Base-by-base conservation (phyloP, 2,888 invertebrate species). In the Macrosiphum euphorbiae region DNA sequence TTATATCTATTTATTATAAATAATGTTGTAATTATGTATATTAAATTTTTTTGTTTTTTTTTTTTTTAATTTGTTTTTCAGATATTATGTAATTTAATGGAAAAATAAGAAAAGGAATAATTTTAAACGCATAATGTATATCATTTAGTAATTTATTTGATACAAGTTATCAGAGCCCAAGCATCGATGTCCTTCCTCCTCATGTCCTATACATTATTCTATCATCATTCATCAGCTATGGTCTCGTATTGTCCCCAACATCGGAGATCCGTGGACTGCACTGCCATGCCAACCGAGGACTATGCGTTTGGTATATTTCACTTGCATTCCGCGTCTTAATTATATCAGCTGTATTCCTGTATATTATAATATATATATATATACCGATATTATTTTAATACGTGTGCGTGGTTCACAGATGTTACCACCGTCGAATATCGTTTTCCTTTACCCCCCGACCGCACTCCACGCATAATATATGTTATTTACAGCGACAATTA, bases 391-490 rank as follows among this genome's bases (percentile, higher is more conserved):
- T 78, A 78, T 35, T 78, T 78, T 35, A 78, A 78, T 78, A 67
- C 78, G 35, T 78, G 78, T 78, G 78, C 16, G 89, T 89, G 89
- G 89, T 61, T 2, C 89, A 61, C 89, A 89, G 89, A 89, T 89
- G 89, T 89, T 89, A 44, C 13, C 50, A 35, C 50, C 28, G 11
- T 41, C 88, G 41, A 41, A 44, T 52, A 89, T 35, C 41, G 28
- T 58, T 89, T 89, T 61, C 41, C 28, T 89, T 58, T 58, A 26
- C 44, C 24, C 52, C 41, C 55, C 78, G 78, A 78, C 78, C 78
- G 35, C 35, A 85, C 28, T 28, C 11, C 26, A 26, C 35, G 7
- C 8, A 78, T 67, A 61, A 67, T 78, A 78, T 67, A 78, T 78
- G 44, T 44, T 44, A 44, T 44, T 85, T 85, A 85, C 41, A 44